A percentile compares a stretch with the other conserved stretches of the same genome.
Conservation (phyloP, 2,113 vertebrate genomes). For the Strix uralensis region DNA sequence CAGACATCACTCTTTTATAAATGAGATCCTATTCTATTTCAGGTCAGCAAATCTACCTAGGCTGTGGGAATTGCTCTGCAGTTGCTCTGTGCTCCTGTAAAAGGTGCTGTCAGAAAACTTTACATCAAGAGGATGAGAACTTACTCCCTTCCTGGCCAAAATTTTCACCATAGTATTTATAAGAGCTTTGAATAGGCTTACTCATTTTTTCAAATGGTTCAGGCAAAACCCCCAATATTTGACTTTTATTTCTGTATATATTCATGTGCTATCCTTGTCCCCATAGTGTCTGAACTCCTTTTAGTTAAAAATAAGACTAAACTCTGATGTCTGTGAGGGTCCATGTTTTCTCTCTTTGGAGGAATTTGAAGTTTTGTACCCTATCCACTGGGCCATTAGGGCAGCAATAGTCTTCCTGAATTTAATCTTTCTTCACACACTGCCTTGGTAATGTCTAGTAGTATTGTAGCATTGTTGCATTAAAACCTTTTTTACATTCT, state of each 20-base stretch:
- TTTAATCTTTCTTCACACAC: not conserved
- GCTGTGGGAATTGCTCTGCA: not conserved
- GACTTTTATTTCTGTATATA: not conserved
- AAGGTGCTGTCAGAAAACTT: not conserved
- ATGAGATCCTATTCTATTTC: not conserved
- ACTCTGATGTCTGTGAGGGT: not conserved
- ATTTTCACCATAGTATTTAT: not conserved
- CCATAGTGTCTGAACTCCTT: not conserved
- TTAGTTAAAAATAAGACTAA: not conserved
- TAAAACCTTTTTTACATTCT: not conserved
- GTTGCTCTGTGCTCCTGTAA: not conserved
- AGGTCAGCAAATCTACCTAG: not conserved
- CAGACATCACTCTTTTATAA: not conserved
- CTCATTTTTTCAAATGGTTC: not conserved
- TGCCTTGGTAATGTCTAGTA: not conserved
- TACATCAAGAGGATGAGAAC: not conserved
- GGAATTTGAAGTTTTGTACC: not conserved
- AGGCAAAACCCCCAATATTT: rapidly evolving
- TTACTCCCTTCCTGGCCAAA: not conserved
- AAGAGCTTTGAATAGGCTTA: not conserved
- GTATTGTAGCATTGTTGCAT: not conserved
- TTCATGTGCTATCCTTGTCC: not conserved
- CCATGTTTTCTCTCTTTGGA: not conserved
- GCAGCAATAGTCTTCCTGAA: not conserved
- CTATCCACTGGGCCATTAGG: not conserved